A percentile compares a stretch with the other conserved stretches of the same genome.
Evolutionary conservation across 2,888 invertebrate genomes (phyloP).

Genomic region (Liopterus haemorrhoidalis): DNA sequence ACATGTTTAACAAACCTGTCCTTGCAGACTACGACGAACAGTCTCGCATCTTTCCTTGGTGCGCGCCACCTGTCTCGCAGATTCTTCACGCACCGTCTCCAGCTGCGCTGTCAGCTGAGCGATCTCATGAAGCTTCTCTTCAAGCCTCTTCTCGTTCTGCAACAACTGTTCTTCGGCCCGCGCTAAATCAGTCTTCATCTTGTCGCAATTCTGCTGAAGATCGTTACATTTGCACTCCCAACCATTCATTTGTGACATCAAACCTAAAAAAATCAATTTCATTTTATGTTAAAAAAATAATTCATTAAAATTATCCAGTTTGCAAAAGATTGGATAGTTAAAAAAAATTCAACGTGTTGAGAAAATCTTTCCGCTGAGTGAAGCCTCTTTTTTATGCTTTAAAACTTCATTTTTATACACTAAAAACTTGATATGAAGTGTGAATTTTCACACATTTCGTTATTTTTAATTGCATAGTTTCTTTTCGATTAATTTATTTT

Average conservation of each 20-base stretch:
- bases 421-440: too few relatives aligned
- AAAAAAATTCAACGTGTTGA: too few relatives aligned
- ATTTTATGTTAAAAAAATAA: too few relatives aligned
- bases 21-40: conserved; percentile 42
- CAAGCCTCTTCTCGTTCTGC: conserved; percentile 55
- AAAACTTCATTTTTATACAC: too few relatives aligned
- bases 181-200: conserved; percentile 44
- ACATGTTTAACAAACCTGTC: too few relatives aligned
- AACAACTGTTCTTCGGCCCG: conserved; percentile 55
- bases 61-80: conserved; percentile 58
- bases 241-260: conserved; percentile 41
- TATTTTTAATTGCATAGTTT: too few relatives aligned
- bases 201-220: conserved; percentile 40
- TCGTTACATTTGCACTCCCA: conserved; percentile 36
- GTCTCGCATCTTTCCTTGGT: conserved; percentile 63
- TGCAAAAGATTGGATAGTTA: too few relatives aligned
- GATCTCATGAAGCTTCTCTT: conserved; percentile 64
- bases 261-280: conserved; percentile 17
- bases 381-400: too few relatives aligned
- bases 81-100: conserved; percentile 62
- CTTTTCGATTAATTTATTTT: too few relatives aligned
- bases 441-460: too few relatives aligned
- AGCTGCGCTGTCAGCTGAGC: conserved; percentile 59
- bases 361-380: too few relatives aligned
- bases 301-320: too few relatives aligned